Evolutionary conservation across 2,113 vertebrate genomes (phyloP).

Genomic region (Verasper variegatus): DNA sequence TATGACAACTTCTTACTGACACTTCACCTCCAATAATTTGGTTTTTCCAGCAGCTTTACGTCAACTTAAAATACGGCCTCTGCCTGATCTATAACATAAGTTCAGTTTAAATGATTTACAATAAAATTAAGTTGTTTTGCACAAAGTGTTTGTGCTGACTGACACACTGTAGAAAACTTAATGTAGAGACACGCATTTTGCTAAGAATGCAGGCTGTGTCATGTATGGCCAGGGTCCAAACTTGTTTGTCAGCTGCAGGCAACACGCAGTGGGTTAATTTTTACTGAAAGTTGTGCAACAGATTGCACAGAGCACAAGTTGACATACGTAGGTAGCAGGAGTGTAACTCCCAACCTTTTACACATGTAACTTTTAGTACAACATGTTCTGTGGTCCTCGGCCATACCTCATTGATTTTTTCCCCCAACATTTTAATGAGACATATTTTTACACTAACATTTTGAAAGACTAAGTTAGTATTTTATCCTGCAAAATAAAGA

Average conservation of each 20-base stretch:
- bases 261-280: slow-evolving; percentile 41
- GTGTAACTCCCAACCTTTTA: neutral
- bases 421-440: neutral
- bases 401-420: neutral
- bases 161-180: neutral
- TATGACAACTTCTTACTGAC: no score
- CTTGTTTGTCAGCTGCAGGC: slow-evolving; percentile 42
- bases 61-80: neutral
- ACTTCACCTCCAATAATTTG: neutral
- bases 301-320: slow-evolving; percentile 15
- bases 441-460: neutral
- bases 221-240: slow-evolving; percentile 51
- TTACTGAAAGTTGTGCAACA: slow-evolving; percentile 53
- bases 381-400: neutral
- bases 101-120: neutral
- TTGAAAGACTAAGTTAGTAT: neutral
- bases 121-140: neutral
- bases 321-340: neutral
- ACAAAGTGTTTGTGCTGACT: neutral
- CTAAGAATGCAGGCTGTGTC: neutral
- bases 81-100: neutral
- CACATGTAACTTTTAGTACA: neutral
- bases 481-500: neutral
- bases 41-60: neutral
- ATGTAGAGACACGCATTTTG: neutral